phyloP scores from a whole-genome alignment of 2,797 vertebrate genomes.

The Cynopterus sphinx region DNA sequence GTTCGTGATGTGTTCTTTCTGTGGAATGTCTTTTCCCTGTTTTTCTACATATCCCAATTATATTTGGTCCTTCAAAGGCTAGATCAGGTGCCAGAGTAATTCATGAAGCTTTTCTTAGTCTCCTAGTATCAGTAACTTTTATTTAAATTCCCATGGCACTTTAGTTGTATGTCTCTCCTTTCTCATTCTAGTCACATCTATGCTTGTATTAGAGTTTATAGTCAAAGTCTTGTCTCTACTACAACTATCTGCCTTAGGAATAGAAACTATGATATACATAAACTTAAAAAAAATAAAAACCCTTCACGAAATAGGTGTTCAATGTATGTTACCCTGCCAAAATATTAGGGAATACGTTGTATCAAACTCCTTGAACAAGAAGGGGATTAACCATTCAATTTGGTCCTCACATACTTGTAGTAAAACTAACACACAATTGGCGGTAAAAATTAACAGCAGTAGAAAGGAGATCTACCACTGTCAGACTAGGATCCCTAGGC shows the following conservation, averaged over 20 bases:
- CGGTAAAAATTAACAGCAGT: not conserved
- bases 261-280: not conserved
- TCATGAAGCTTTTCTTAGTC: not conserved
- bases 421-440: not conserved
- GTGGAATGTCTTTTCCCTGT: not conserved
- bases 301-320: not conserved
- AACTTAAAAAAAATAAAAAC: not conserved
- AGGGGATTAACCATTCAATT: not conserved
- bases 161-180: not conserved
- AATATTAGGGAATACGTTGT: not conserved
- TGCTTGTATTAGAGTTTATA: not conserved
- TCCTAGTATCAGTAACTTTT: not conserved
- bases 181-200: not conserved
- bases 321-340: not conserved
- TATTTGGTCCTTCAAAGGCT: not conserved
- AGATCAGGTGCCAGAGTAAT: not conserved
- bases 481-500: not conserved
- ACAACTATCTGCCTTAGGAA: not conserved
- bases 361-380: not conserved
- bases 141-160: not conserved
- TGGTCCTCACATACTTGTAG: not conserved
- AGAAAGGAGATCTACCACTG: not conserved
- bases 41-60: not conserved
- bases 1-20: not conserved
- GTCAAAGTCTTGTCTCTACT: not conserved